A percentile compares a stretch with the other conserved stretches of the same genome.
Conservation (phyloP, 2,797 vertebrate species). For the Catamblyrhynchus diadema region DNA sequence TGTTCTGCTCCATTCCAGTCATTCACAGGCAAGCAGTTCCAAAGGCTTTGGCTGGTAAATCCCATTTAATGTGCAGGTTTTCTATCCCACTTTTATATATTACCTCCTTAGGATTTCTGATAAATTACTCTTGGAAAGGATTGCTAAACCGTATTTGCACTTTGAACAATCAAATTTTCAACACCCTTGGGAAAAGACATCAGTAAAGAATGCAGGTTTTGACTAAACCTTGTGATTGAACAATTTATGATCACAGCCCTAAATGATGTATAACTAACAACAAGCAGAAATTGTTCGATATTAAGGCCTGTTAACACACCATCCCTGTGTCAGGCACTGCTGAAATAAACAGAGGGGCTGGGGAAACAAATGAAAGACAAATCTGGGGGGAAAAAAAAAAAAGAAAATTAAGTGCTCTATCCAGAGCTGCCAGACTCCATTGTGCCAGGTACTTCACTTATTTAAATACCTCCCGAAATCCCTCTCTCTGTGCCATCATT, state of each 20-base stretch:
- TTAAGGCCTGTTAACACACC: slow-evolving; percentile 5
- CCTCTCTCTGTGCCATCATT: not conserved
- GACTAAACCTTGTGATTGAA: slow-evolving; percentile 73
- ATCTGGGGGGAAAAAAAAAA: not conserved
- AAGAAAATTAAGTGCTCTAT: not conserved
- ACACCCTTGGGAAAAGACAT: slow-evolving; percentile 70
- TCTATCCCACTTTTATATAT: slow-evolving; percentile 69
- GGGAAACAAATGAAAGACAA: slow-evolving; percentile 15
- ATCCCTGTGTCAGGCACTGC: not conserved
- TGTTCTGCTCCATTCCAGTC: slow-evolving; percentile 76
- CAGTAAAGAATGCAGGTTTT: slow-evolving; percentile 73
- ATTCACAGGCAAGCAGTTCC: slow-evolving; percentile 74
- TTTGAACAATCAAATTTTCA: slow-evolving; percentile 78
- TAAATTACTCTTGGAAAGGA: slow-evolving; percentile 75
- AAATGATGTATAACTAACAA: slow-evolving; percentile 72
- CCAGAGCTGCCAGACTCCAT: slow-evolving; percentile 28
- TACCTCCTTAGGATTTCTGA: slow-evolving; percentile 74
- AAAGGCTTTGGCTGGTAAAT: slow-evolving; percentile 75
- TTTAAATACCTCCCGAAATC: slow-evolving; percentile 31
- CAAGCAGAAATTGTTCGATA: slow-evolving; percentile 44
- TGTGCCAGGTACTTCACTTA: slow-evolving; percentile 41
- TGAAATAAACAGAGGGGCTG: not conserved
- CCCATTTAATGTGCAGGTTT: slow-evolving; percentile 75
- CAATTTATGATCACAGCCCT: slow-evolving; percentile 71
- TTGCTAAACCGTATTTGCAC: slow-evolving; percentile 79